phyloP scores from a whole-genome alignment of 2,888 invertebrate species.

The Hemistola chrysoprasaria region DNA sequence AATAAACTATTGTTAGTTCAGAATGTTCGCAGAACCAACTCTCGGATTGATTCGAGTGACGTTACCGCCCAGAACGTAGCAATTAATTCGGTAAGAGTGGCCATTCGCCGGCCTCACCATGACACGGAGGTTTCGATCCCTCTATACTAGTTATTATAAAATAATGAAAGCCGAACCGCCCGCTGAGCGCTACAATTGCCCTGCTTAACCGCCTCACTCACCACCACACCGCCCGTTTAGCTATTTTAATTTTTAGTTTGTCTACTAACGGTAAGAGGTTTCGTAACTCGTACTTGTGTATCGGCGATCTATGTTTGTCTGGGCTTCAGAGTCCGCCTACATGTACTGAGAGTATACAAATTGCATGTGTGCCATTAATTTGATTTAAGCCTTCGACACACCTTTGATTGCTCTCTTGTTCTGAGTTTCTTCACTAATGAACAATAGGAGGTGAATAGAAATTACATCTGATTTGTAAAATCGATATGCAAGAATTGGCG shows the following conservation, averaged over 20 bases:
- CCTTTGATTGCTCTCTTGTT: constrained; percentile 52
- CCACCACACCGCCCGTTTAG: constrained; percentile 76
- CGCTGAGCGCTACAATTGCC: constrained; percentile 79
- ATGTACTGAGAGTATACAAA: not conserved
- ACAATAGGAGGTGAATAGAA: constrained; percentile 33
- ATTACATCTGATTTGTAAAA: constrained; percentile 37
- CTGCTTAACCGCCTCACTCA: constrained; percentile 75
- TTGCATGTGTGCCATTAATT: constrained; percentile 26
- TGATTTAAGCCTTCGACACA: constrained; percentile 27
- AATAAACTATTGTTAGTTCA: constrained; percentile 23
- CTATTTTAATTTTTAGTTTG: constrained; percentile 82
- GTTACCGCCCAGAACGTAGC: constrained; percentile 73
- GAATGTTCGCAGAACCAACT: constrained; percentile 47
- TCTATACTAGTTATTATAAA: constrained; percentile 78
- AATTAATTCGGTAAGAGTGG: constrained; percentile 77
- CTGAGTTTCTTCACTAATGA: constrained; percentile 38
- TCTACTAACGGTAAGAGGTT: constrained; percentile 72
- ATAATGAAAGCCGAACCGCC: constrained; percentile 79
- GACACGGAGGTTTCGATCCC: constrained; percentile 69
- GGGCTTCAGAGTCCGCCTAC: constrained; percentile 49
- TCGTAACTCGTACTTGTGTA: constrained; percentile 70
- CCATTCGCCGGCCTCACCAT: constrained; percentile 61
- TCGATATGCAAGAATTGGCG: constrained; percentile 26
- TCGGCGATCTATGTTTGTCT: constrained; percentile 52
- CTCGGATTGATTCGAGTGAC: constrained; percentile 55